Percentiles rank a stretch among this genome's conserved stretches.
Conservation (phyloP, 2,888 invertebrate genomes). For the Eupithecia centaureata region DNA sequence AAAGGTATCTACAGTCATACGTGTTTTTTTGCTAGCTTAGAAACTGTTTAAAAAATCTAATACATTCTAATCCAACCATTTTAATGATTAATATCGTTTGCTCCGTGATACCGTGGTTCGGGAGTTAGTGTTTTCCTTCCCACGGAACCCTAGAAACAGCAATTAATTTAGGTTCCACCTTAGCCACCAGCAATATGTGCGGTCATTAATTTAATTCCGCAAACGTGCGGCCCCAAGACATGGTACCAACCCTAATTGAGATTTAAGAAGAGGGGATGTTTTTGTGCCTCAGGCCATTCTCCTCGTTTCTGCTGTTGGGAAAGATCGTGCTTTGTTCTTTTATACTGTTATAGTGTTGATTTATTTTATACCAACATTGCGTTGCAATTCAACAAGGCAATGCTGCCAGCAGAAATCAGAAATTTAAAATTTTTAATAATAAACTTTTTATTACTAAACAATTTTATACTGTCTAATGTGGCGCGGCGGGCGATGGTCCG, state of each 20-base stretch:
- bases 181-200: conserved; percentile 74
- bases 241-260: conserved; percentile 83
- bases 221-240: conserved; percentile 78
- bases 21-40: not conserved
- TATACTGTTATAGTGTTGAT: not conserved
- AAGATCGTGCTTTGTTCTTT: conserved; percentile 12
- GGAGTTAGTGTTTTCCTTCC: not conserved
- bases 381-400: not conserved
- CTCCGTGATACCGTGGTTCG: not conserved
- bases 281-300: conserved; percentile 60
- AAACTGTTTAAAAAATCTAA: not conserved
- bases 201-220: conserved; percentile 83
- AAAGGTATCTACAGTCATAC: not conserved
- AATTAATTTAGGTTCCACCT: conserved; percentile 44
- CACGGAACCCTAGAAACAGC: conserved; percentile 32
- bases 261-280: conserved; percentile 79
- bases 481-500: no score
- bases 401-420: no score
- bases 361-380: not conserved
- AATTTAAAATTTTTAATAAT: no score
- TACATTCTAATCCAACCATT: not conserved
- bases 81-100: not conserved
- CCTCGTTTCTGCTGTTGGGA: conserved; percentile 20
- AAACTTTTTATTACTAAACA: no score
- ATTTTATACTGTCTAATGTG: no score